Conservation (phyloP, 1,140 invertebrate species). For the Heliconius eleuchia region DNA sequence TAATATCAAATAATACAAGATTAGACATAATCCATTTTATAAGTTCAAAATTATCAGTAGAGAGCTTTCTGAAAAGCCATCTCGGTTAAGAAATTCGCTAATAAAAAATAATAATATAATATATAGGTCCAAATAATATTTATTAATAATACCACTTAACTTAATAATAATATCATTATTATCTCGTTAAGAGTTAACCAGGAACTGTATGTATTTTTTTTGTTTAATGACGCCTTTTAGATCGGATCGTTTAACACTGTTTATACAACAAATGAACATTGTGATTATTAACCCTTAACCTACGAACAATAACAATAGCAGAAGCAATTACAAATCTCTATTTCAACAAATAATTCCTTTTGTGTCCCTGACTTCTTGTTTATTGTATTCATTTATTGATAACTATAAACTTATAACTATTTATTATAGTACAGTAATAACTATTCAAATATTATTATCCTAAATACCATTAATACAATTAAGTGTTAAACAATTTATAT, state of each 20-base stretch:
- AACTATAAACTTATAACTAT: not conserved
- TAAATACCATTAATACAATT: too few species aligned
- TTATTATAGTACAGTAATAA: not conserved
- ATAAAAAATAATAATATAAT: not conserved
- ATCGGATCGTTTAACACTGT: not conserved
- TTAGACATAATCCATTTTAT: not conserved
- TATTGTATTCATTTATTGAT: not conserved
- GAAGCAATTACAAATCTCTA: not conserved
- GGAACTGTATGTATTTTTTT: not conserved
- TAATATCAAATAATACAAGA: not conserved
- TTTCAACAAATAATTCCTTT: not conserved
- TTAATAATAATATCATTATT: too few species aligned
- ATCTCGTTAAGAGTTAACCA: not conserved
- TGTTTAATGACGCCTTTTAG: not conserved
- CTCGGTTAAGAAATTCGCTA: not conserved
- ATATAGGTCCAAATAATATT: not conserved
- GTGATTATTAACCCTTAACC: constrained; percentile 10
- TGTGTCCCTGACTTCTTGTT: not conserved
- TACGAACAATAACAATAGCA: not conserved
- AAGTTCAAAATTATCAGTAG: not conserved
- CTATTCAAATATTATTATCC: not conserved
- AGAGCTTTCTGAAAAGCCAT: not conserved
- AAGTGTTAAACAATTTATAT: not conserved
- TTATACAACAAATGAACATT: not conserved
- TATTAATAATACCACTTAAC: too few species aligned